phyloP scores from a whole-genome alignment of 2,113 vertebrate genomes.

The Macquaria ambigua region DNA sequence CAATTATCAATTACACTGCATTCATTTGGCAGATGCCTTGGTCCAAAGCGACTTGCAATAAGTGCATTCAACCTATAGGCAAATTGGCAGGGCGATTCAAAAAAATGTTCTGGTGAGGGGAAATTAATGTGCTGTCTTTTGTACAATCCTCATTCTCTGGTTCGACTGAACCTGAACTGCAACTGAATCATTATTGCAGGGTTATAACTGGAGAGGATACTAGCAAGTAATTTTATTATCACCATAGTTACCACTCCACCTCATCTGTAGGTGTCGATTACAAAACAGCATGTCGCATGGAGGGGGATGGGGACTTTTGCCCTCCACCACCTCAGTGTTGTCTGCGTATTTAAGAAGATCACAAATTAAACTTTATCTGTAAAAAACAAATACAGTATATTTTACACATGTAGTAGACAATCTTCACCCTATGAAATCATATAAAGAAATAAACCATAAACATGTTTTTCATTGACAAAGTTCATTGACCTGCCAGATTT shows the following conservation, averaged over 20 bases:
- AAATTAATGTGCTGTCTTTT: slow-evolving; percentile 32
- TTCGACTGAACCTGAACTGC: not conserved
- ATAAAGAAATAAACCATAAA: not conserved
- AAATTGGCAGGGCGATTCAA: not conserved
- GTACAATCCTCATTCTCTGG: not conserved
- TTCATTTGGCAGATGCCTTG: slow-evolving; percentile 40
- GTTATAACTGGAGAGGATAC: slow-evolving; percentile 5
- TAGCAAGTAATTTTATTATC: slow-evolving; percentile 50
- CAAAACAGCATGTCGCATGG: slow-evolving; percentile 26
- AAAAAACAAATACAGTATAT: not conserved
- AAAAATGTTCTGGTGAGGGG: slow-evolving; percentile 6
- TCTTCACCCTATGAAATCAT: not conserved
- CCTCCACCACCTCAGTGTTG: not conserved
- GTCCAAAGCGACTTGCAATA: slow-evolving; percentile 8
- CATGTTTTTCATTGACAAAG: not conserved
- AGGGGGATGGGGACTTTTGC: not conserved
- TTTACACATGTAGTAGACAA: not conserved
- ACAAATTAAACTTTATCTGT: too few relatives aligned
- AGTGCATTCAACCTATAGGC: slow-evolving; percentile 5
- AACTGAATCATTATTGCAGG: slow-evolving; percentile 32
- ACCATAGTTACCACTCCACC: slow-evolving; percentile 16
- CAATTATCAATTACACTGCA: slow-evolving; percentile 36
- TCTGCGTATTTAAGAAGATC: not conserved
- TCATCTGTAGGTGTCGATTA: slow-evolving; percentile 40
- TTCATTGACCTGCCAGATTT: not conserved